phyloP scores from a whole-genome alignment of 2,888 invertebrate genomes.

The Stenodera caucasica region DNA sequence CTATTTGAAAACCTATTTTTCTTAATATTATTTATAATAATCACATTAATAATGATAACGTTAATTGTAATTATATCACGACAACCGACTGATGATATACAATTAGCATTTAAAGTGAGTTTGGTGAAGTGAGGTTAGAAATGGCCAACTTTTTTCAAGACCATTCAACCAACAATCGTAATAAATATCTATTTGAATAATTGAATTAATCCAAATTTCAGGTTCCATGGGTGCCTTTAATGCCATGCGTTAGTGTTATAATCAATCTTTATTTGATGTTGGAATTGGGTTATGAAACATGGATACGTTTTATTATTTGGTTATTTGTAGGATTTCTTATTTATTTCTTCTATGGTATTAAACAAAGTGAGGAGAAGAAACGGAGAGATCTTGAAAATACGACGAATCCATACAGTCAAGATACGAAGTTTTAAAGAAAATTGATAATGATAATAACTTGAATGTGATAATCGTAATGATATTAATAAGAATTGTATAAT shows the following conservation, averaged over 20 bases:
- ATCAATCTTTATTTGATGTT: conserved; percentile 91
- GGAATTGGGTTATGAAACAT: conserved; percentile 80
- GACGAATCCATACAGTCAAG: background rate
- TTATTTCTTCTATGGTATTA: conserved; percentile 84
- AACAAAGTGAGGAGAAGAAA: conserved; percentile 68
- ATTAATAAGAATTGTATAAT: background rate
- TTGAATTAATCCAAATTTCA: no score
- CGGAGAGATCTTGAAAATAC: conserved; percentile 7
- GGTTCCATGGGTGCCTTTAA: conserved; percentile 84
- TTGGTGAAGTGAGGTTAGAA: no score
- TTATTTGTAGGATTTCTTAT: conserved; percentile 80
- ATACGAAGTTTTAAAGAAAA: conserved; percentile 10
- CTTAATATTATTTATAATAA: conserved; percentile 50
- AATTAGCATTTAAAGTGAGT: conserved; percentile 72
- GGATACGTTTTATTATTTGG: conserved; percentile 89
- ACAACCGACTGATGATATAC: conserved; percentile 66
- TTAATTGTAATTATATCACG: conserved; percentile 65
- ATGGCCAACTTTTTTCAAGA: no score
- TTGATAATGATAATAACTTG: no score
- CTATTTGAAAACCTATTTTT: conserved; percentile 52
- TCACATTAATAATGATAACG: conserved; percentile 59
- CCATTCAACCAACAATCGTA: no score
- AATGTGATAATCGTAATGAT: background rate
- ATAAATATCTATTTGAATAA: no score
- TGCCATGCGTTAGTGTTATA: conserved; percentile 82